phyloP scores from a whole-genome alignment of 2,888 invertebrate genomes.

The Eilema depressum region DNA sequence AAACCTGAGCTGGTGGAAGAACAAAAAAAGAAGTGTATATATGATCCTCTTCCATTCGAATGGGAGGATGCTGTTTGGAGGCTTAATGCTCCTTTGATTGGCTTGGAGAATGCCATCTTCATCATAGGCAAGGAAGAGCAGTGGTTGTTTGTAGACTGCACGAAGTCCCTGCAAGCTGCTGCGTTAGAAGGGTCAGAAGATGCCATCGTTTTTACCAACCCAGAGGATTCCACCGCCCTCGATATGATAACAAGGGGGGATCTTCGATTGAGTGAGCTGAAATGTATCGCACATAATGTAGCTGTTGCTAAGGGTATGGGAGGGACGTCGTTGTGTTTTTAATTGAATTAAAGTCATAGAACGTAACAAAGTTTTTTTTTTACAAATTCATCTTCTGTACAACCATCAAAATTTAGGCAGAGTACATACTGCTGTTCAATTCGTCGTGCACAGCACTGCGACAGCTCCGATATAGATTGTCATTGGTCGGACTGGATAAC shows the following conservation, averaged over 20 bases:
- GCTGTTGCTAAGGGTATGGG: constrained; percentile 26
- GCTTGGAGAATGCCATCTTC: constrained; percentile 23
- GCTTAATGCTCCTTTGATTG: constrained; percentile 26
- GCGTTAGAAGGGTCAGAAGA: constrained; percentile 33
- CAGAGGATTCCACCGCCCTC: constrained; percentile 20
- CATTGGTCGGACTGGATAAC: too few relatives aligned
- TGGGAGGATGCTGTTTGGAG: constrained; percentile 38
- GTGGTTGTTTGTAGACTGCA: constrained; percentile 38
- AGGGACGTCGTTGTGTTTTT: constrained; percentile 20
- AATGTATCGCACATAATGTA: constrained; percentile 39
- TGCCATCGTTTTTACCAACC: constrained; percentile 32
- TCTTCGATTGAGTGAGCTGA: constrained; percentile 23
- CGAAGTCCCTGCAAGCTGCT: constrained; percentile 19
- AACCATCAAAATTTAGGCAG: too few relatives aligned
- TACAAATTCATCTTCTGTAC: too few relatives aligned
- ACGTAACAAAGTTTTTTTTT: too few relatives aligned
- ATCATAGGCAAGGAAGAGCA: constrained; percentile 30
- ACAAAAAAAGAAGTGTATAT: constrained; percentile 25
- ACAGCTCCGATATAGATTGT: too few relatives aligned
- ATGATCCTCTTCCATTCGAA: constrained; percentile 18
- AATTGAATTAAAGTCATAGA: constrained; percentile 2
- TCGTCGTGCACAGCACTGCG: too few relatives aligned
- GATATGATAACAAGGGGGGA: constrained; percentile 28
- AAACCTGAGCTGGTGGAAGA: constrained; percentile 21
- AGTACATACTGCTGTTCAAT: too few relatives aligned